Percentiles rank a stretch among this genome's conserved stretches.
phyloP scores from a whole-genome alignment of 2,113 vertebrate genomes.

The Periophthalmodon schlosseri region DNA sequence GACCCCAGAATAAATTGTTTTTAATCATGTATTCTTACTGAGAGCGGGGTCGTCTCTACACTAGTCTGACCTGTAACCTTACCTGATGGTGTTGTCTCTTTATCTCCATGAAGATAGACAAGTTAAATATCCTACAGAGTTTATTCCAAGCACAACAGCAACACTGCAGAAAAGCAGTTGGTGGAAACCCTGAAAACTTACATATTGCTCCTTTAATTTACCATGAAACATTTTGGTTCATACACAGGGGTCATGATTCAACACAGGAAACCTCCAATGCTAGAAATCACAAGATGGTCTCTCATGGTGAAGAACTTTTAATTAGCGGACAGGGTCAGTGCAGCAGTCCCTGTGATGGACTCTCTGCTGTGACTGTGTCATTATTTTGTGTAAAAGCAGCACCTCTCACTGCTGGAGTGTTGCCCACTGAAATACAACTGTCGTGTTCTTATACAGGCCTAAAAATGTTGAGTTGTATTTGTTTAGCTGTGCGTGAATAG shows the following conservation, averaged over 20 bases:
- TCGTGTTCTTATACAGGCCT: background rate
- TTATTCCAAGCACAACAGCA: no score
- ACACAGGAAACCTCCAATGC: slow-evolving; percentile 9
- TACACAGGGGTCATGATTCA: background rate
- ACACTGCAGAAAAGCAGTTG: no score
- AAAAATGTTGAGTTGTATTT: no score
- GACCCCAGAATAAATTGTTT: no score
- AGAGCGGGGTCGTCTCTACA: no score
- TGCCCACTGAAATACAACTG: slow-evolving; percentile 13
- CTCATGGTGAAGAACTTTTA: slow-evolving; percentile 46
- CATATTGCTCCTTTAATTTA: background rate
- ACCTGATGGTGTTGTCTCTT: no score
- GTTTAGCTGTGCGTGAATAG: no score
- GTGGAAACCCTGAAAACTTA: no score
- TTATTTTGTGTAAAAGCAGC: slow-evolving; percentile 39
- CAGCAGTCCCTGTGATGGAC: slow-evolving; percentile 27
- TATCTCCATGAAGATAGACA: no score
- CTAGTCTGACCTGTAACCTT: no score
- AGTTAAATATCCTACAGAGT: no score
- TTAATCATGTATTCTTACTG: no score
- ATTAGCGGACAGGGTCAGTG: slow-evolving; percentile 42
- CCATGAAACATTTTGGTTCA: slow-evolving; percentile 30
- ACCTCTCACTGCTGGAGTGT: slow-evolving; percentile 30
- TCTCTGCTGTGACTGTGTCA: slow-evolving; percentile 32
- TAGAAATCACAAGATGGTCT: slow-evolving; percentile 32